Conservation (phyloP, 1,140 invertebrate species). For the Marisa cornuarietis region DNA sequence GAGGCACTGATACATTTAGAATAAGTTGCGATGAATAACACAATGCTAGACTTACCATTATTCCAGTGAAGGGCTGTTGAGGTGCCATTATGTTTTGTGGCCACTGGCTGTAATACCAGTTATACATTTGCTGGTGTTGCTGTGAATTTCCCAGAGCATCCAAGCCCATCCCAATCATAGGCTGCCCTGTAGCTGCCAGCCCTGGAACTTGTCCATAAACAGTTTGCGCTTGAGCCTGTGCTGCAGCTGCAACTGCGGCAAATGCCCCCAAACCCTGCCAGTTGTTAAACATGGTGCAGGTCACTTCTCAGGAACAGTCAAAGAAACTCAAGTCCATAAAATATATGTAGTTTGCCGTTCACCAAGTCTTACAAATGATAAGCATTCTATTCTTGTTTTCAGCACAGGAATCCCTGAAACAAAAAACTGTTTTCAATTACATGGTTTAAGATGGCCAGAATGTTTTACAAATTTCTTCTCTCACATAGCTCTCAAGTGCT, state of each 20-base stretch:
- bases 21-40: too few relatives aligned
- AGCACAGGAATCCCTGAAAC: too few relatives aligned
- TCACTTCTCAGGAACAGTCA: neutral
- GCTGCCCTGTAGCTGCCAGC: slow-evolving; percentile 6
- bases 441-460: too few relatives aligned
- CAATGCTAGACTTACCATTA: neutral
- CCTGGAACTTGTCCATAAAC: slow-evolving; percentile 14
- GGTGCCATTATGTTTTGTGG: slow-evolving; percentile 12
- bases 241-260: neutral
- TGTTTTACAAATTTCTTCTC: too few relatives aligned
- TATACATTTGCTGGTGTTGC: slow-evolving; percentile 38
- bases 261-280: slow-evolving; percentile 4
- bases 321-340: neutral
- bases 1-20: neutral
- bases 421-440: too few relatives aligned
- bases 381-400: too few relatives aligned
- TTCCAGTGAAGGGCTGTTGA: slow-evolving; percentile 10
- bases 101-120: slow-evolving; percentile 38
- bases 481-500: too few relatives aligned
- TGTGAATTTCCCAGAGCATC: slow-evolving; percentile 4
- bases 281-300: slow-evolving; percentile 12
- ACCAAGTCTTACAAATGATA: neutral
- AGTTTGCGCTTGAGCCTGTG: neutral
- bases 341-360: neutral
- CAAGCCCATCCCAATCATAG: slow-evolving; percentile 9